Conservation (phyloP, 2,797 vertebrate genomes). For the Alcedo quadribrachys region DNA sequence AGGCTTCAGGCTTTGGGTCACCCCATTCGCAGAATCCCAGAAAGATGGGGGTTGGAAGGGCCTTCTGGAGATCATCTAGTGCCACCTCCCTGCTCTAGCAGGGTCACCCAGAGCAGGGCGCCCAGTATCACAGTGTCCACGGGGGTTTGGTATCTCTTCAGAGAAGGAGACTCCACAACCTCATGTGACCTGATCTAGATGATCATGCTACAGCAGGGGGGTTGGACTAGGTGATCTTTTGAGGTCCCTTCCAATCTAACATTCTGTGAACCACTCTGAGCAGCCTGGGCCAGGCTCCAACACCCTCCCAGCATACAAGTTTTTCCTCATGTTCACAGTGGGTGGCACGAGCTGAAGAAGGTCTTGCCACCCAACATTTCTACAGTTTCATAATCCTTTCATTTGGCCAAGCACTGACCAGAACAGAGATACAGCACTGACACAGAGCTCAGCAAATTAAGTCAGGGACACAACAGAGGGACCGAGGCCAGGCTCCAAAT, state of each 20-base stretch:
- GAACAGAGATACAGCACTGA: accelerated
- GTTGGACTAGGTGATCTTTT: no score
- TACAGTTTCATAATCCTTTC: accelerated
- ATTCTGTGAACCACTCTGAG: not conserved
- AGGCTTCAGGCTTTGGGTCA: not conserved
- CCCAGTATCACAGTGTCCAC: not conserved
- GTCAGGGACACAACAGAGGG: not conserved
- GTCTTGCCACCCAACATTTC: not conserved
- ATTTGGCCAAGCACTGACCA: not conserved
- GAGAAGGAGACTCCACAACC: not conserved
- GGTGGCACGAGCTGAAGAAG: not conserved
- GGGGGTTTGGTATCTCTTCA: not conserved
- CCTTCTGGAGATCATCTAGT: not conserved
- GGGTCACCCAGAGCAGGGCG: not conserved
- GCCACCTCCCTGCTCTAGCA: not conserved
- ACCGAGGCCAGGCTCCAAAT: not conserved
- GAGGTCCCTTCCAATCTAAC: no score
- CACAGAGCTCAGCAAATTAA: not conserved
- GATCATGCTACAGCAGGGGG: no score
- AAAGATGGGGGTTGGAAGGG: not conserved
- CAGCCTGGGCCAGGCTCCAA: not conserved
- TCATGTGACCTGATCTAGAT: not conserved
- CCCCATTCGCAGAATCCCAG: not conserved
- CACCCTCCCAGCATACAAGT: not conserved
- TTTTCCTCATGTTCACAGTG: not conserved